Base-by-base conservation (phyloP, 2,797 vertebrate species). In the Lepidocolaptes lacrymiger region DNA sequence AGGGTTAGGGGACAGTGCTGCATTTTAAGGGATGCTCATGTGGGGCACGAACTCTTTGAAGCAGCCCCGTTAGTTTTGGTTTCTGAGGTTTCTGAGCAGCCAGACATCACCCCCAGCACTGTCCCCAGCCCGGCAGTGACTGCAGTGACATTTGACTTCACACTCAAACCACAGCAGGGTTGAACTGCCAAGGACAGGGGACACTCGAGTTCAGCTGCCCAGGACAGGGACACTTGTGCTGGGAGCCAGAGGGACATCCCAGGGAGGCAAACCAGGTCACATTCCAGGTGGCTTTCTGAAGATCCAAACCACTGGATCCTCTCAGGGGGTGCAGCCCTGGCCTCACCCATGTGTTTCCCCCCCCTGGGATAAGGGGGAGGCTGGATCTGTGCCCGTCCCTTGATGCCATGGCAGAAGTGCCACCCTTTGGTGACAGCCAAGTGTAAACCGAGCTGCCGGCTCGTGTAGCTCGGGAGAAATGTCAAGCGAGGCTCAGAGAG, bases 171-270 rank as follows among this genome's bases (percentile, higher is more conserved):
- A 8, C 1, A 3, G 1, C 5, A 20, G 26, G 55, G 30, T 19
- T 64, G 14, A 23, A 0, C 5, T 14, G 58, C 6, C 43, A 17
- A 34, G 63, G 13, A 3, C 12, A 19, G 43, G 43, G 59, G 55
- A 51, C 14, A 11, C 30, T 7, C 0, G 0, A 10, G 34, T 20
- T 63, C 8, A 26, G 0, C 8, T 14, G 52, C 5, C 37, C 15
- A 36, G 74, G 14, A 3, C 12, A 18, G 44, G 59, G 55, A 51
- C 14, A 5, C 0, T 0, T 19, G 52, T 36, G 36, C 55, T 21
- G 66, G 26, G 28, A 80, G 34, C 11, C 56, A 71, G 52, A n/a
- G 56, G 37, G 41, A 1, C 4, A 16, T 12, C 54, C 21, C 15
- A 34, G 52, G 43, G 28, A 12, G 30, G 39, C 21, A 54, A 49